A percentile compares a stretch with the other conserved stretches of the same genome.
These are phyloP conservation scores for Temnothorax ravouxi DNA, from an alignment of 2,888 invertebrate species.

Conservation along the genomic window DNA sequence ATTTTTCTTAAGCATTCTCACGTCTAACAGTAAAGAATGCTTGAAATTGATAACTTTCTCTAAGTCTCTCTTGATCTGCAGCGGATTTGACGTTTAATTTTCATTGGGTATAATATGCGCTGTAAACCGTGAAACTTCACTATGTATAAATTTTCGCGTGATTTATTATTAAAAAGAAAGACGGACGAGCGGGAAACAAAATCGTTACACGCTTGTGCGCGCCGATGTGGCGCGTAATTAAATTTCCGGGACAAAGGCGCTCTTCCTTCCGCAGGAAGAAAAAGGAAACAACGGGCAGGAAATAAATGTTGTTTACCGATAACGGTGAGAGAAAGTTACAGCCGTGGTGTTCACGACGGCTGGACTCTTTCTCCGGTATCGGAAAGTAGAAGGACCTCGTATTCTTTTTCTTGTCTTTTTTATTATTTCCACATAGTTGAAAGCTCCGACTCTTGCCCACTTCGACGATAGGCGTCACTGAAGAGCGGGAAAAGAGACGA, in stretches of 20 bases:
- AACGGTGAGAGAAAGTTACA: slow-evolving; percentile 70
- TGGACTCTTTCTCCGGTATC: slow-evolving; percentile 62
- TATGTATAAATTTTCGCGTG: slow-evolving; percentile 59
- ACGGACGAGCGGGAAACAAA: slow-evolving; percentile 48
- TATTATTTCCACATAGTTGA: slow-evolving; percentile 74
- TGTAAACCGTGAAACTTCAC: slow-evolving; percentile 13
- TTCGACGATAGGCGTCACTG: slow-evolving; percentile 58
- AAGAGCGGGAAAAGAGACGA: slow-evolving; percentile 12
- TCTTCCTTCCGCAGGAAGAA: slow-evolving; percentile 27
- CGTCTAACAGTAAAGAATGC: neutral
- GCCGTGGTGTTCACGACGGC: slow-evolving; percentile 19
- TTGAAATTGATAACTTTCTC: neutral
- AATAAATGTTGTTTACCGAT: slow-evolving; percentile 65
- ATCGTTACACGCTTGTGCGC: slow-evolving; percentile 42
- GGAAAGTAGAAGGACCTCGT: slow-evolving; percentile 65
- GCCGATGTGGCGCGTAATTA: slow-evolving; percentile 65
- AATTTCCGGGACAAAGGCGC: slow-evolving; percentile 63
- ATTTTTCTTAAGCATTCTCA: neutral
- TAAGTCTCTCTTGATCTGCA: neutral
- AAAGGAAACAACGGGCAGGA: slow-evolving; percentile 33
- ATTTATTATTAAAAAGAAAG: slow-evolving; percentile 59
- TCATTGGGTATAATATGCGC: neutral
- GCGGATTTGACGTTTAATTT: slow-evolving; percentile 21
- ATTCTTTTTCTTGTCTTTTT: slow-evolving; percentile 64
- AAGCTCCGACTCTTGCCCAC: slow-evolving; percentile 57